Evolutionary conservation across 2,888 invertebrate genomes (phyloP).

Genomic region (Halictus quadricinctus): DNA sequence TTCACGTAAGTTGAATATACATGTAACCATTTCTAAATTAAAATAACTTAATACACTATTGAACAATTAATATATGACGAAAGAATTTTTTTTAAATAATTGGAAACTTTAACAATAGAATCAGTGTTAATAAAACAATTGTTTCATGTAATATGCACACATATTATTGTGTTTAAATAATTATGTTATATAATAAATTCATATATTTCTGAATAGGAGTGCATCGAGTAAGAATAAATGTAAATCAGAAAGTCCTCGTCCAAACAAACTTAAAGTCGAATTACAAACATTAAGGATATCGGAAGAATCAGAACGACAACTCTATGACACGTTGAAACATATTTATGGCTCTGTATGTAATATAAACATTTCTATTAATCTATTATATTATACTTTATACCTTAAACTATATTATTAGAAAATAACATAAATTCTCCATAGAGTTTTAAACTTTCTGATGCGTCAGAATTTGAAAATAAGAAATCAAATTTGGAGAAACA

Average conservation of each 20-base stretch:
- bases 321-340: constrained; percentile 89
- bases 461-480: constrained; percentile 85
- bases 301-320: constrained; percentile 88
- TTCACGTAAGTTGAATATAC: constrained; percentile 34
- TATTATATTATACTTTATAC: neutral
- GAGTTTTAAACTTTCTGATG: constrained; percentile 83
- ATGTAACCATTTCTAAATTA: constrained; percentile 1
- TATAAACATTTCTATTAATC: neutral
- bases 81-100: neutral
- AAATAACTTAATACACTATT: neutral
- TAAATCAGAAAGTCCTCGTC: constrained; percentile 1
- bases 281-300: constrained; percentile 88
- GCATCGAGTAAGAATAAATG: constrained; percentile 9
- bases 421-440: constrained; percentile 66
- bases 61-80: neutral
- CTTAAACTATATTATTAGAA: neutral
- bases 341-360: constrained; percentile 89
- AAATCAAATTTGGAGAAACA: constrained; percentile 87
- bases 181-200: neutral
- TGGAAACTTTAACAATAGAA: neutral
- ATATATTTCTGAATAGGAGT: constrained; percentile 23
- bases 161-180: neutral
- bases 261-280: constrained; percentile 86
- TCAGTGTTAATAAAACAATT: neutral
- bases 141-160: neutral